Percentiles rank a stretch among this genome's conserved stretches.
These are phyloP conservation scores for Emydocephalus ijimae DNA, from an alignment of 2,113 vertebrate genomes.

Conservation along the genomic window DNA sequence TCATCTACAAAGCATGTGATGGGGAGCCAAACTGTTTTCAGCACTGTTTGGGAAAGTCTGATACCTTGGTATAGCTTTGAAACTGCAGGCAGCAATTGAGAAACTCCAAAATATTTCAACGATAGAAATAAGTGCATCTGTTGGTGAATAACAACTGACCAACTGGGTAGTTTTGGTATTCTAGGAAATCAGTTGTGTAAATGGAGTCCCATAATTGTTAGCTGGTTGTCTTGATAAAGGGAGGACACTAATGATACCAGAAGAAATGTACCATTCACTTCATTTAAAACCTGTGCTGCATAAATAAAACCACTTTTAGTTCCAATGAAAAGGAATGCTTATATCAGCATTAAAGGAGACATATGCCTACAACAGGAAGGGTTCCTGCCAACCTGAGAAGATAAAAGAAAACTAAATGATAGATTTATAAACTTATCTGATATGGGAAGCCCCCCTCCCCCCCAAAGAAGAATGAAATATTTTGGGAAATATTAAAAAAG, in stretches of 20 bases:
- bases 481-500: too few relatives aligned
- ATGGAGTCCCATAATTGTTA: neutral
- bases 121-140: neutral
- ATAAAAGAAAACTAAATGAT: neutral
- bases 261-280: neutral
- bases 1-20: slow-evolving; percentile 45
- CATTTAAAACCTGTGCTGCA: neutral
- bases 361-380: neutral
- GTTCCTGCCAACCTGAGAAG: neutral
- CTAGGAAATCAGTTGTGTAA: neutral
- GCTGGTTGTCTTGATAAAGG: neutral
- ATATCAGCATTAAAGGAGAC: neutral
- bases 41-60: accelerated
- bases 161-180: accelerated
- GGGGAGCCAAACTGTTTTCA: slow-evolving; percentile 47
- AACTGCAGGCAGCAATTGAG: neutral
- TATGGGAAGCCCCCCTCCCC: too few relatives aligned
- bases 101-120: slow-evolving; percentile 37
- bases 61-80: neutral
- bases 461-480: too few relatives aligned
- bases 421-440: neutral
- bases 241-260: neutral
- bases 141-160: neutral
- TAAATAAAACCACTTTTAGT: neutral
- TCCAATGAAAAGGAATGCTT: neutral